phyloP scores from a whole-genome alignment of 2,888 invertebrate genomes.

The Hipparchia semele region DNA sequence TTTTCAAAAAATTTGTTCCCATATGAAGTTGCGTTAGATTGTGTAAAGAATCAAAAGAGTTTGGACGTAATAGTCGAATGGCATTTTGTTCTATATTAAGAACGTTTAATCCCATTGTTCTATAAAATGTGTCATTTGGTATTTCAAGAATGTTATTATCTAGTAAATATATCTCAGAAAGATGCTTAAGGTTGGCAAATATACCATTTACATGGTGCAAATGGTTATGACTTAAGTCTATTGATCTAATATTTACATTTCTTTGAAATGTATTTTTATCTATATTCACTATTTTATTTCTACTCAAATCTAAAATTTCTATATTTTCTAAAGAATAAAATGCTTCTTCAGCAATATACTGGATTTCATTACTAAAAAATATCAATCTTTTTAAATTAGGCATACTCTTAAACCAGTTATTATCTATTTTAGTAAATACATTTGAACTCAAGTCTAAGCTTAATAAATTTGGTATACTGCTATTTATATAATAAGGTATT shows the following conservation, averaged over 20 bases:
- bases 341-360: constrained; percentile 88
- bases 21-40: constrained; percentile 93
- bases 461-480: constrained; percentile 87
- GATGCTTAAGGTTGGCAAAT: constrained; percentile 90
- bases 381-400: constrained; percentile 91
- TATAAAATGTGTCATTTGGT: constrained; percentile 90
- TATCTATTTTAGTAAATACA: constrained; percentile 89
- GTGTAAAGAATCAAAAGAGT: constrained; percentile 89
- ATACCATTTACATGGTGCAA: constrained; percentile 92
- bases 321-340: constrained; percentile 89
- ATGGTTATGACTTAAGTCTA: constrained; percentile 95
- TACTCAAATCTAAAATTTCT: constrained; percentile 93
- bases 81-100: constrained; percentile 95
- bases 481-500: constrained; percentile 88
- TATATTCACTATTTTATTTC: constrained; percentile 92
- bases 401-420: constrained; percentile 91
- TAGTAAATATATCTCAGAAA: constrained; percentile 92
- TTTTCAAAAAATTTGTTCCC: constrained; percentile 92
- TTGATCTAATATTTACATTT: constrained; percentile 89
- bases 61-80: constrained; percentile 88
- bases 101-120: constrained; percentile 89
- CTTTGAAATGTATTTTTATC: constrained; percentile 89
- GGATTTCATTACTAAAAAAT: constrained; percentile 92
- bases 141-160: constrained; percentile 95
- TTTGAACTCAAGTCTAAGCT: constrained; percentile 94